Base-by-base conservation (phyloP, 2,888 invertebrate species). In the Slavum lentiscoides region DNA sequence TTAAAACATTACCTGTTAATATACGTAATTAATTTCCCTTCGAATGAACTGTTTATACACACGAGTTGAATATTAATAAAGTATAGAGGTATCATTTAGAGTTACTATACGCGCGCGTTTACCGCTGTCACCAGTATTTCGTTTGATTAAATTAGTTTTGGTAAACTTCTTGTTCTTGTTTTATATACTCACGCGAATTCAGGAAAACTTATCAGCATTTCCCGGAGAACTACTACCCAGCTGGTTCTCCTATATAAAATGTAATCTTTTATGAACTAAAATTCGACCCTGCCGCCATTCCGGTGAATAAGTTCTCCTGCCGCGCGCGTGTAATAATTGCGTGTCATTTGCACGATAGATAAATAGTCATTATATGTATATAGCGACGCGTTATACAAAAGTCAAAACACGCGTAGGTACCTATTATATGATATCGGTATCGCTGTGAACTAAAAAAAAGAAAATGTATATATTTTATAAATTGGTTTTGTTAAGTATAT, bases 91-190 rank as follows among this genome's bases (percentile, higher is more conserved):
- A 76, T 59, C 30, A 61, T 76, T n/a, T 61, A 49, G 21, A 61
- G 19, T 23, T 49, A 30, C 2, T 30, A 30, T n/a, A n/a, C n/a
- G n/a, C n/a, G 2, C 21, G 21, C 43, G 39, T 17, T 67, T 67
- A 59, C 68, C 9, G n/a, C 30, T 69, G 30, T 69, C 76, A 9
- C 17, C 11, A 49, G 58, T n/a, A n/a, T 75, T 67, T 67, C 61
- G 59, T 39, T 43, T 30, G 59, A 69, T 76, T 76, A 76, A 76
- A 68, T 68, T 76, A 76, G 68, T 68, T 76, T 59, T 30, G n/a
- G 68, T 13, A 76, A 76, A 76, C 67, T 69, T 69, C 15, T 30
- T 30, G 61, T n/a, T n/a, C 53, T 37, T 64, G 58, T 76, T 76
- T 69, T 61, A 15, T 49, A 30, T 30, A 30, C 1, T 30, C 11